Evolutionary conservation across 2,113 vertebrate genomes (phyloP).

Genomic region (Egretta garzetta): DNA sequence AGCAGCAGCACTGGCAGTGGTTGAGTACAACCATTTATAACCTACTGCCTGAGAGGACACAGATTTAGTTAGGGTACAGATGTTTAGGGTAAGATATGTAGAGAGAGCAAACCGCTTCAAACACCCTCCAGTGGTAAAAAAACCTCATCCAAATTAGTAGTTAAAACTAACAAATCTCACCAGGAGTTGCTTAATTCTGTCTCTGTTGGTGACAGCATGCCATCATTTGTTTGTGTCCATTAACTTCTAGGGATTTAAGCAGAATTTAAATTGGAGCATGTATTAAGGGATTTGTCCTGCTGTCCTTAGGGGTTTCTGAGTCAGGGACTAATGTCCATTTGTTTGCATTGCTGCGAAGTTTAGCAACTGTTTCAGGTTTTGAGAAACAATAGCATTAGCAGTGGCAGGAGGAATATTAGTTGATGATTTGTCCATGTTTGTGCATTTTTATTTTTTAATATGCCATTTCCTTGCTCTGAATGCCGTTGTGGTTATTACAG

Average conservation of each 20-base stretch:
- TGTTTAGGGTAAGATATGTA: not conserved
- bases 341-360: not conserved
- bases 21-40: not conserved
- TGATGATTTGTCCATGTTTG: not conserved
- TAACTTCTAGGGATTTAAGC: not conserved
- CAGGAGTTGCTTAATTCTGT: not conserved
- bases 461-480: not conserved
- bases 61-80: not conserved
- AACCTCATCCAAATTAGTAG: not conserved
- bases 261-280: not conserved
- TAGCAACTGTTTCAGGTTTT: not conserved
- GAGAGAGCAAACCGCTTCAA: not conserved
- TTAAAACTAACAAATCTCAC: not conserved
- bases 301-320: not conserved
- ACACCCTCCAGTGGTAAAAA: not conserved
- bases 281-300: not conserved
- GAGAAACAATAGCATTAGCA: not conserved
- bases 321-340: not conserved
- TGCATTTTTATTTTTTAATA: not conserved
- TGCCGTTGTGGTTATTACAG: not conserved
- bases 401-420: not conserved
- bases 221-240: not conserved
- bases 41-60: not conserved
- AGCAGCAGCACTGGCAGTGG: not conserved
- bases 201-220: not conserved